Base-by-base conservation (phyloP, 2,797 vertebrate genomes). In the Argentina silus region DNA sequence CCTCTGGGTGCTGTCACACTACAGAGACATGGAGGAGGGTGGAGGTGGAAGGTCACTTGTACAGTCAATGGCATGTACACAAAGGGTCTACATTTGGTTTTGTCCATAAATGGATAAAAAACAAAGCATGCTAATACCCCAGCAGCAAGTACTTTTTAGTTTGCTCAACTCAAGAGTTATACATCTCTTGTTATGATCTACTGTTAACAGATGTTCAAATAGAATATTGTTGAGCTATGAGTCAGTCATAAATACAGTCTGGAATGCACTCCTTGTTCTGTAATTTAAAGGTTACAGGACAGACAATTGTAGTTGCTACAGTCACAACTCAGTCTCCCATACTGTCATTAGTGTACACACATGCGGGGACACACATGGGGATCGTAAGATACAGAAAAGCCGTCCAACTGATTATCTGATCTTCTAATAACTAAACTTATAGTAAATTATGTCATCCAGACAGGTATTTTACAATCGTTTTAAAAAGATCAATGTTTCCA, bases 1-100 rank as follows among this genome's bases (percentile, higher is more conserved):
- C 83, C 91, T 73, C 82, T 81, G 7, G 82, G 73, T 63, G 75
- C 60, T 21, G 87, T 92, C 61, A 91, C 81, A 43, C 93, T 95
- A 80, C 23, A 73, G 67, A 83, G 27, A 83, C 56, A 83, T 2
- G 10, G 42, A 72, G 3, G 51, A 9, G 51, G 62, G 63, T 23
- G 7, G 70, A 60, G 17, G 64, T 42, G 63, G 44, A 67, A n/a
- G 42, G 17, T 68, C 14, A 61, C 19, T 36, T 36, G 4, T 36
- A 36, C 27, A 36, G 27, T 36, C 27, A 36, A 36, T 36, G 27
- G 27, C 27, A 36, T 36, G 27, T 36, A 36, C 27, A 2, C 27
- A 36, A 36, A 36, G 27, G 27, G 48, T 50, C 48, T 50, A 50
- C 14, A 50, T 50, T 50, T 50, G 8, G 48, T 8, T 50, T 50